Base-by-base conservation (phyloP, 2,797 vertebrate species). In the Buceros bicornis region DNA sequence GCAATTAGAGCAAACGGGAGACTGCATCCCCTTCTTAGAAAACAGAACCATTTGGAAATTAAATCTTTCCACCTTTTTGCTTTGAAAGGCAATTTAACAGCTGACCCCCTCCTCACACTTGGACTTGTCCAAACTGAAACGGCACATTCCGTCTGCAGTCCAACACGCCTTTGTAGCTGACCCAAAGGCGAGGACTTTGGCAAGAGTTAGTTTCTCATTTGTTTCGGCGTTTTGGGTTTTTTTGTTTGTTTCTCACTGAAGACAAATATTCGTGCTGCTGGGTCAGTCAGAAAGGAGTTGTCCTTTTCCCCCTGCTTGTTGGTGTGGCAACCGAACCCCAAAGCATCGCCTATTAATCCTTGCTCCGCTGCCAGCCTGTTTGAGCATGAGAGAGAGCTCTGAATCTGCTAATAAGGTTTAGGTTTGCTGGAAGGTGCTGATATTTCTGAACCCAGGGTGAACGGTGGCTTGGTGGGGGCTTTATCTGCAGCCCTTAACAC, bases 1-100 rank as follows among this genome's bases (percentile, higher is more conserved):
- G 71, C 83, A 92, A 84, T 82, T 89, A 84, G 83, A 87, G 66
- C 91, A 87, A 84, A 57, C 0, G 2, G 53, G 40, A 82, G 74
- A 64, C 48, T 0, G 0, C 2, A 17, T 16, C 60, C 87, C 56
- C 40, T 9, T 78, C 86, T 79, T 48, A 82, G 88, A 73, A 91
- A 90, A 90, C 8, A 3, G 72, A 89, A 77, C 78, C 5, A 0
- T 77, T 82, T 87, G 53, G 61, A 91, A 91, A 95, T 93, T 89
- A 95, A 94, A 97, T 96, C 77, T 89, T 96, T 95, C 92, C 93
- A 95, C 88, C n/a, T 79, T 90, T 83, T 93, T 89, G 90, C 86
- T 95, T 84, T 9, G 16, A 95, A 92, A 94, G 71, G 78, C 87
- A 76, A 87, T 95, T 95, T 96, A 92, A 65, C 92, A 89, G 95